Percentiles rank a stretch among this genome's conserved stretches.
These are phyloP conservation scores for Hyles lineata DNA, from an alignment of 2,888 invertebrate genomes.

Conservation along the genomic window DNA sequence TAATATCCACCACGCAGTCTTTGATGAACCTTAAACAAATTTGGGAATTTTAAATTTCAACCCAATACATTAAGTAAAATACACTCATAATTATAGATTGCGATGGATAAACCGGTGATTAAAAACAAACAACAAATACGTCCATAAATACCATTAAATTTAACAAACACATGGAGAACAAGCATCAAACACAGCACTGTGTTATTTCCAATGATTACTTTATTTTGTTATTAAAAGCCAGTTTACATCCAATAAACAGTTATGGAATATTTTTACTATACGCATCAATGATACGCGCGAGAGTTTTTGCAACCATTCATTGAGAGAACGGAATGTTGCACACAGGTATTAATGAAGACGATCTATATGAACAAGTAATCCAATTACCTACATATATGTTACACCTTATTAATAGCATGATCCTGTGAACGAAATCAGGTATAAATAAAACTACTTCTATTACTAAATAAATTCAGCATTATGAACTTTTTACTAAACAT, in stretches of 20 bases:
- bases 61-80: not conserved
- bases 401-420: not conserved
- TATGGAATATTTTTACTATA: slow-evolving; percentile 28
- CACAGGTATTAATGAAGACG: not conserved
- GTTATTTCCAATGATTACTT: slow-evolving; percentile 15
- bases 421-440: not conserved
- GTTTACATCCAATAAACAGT: slow-evolving; percentile 25
- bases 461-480: not conserved
- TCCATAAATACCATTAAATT: slow-evolving; percentile 15
- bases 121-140: slow-evolving; percentile 5
- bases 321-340: not conserved
- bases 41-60: too few relatives aligned
- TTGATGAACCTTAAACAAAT: too few relatives aligned
- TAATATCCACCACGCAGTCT: too few relatives aligned
- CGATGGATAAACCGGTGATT: not conserved
- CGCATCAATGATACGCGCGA: slow-evolving; percentile 19
- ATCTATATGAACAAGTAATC: not conserved
- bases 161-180: slow-evolving; percentile 6
- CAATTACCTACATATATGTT: not conserved
- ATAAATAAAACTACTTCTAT: not conserved
- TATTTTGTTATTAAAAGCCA: slow-evolving; percentile 21
- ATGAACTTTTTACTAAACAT: not conserved
- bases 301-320: not conserved
- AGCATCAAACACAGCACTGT: slow-evolving; percentile 18
- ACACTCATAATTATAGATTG: not conserved